phyloP scores from a whole-genome alignment of 2,113 vertebrate genomes.

The Apodemus speciosus region DNA sequence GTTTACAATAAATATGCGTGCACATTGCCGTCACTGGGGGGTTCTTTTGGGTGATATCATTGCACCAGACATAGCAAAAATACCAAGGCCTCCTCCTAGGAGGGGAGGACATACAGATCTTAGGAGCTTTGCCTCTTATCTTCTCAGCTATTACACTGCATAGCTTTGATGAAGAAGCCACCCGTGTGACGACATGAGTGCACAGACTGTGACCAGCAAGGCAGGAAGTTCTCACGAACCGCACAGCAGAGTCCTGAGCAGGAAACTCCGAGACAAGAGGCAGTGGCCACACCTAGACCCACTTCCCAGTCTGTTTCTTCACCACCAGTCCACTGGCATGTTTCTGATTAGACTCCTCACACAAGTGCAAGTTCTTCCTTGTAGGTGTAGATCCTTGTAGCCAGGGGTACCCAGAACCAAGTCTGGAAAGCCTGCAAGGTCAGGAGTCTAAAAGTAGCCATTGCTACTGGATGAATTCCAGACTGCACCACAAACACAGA shows the following conservation, averaged over 20 bases:
- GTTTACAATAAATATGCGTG: not conserved
- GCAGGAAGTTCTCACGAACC: conserved; percentile 83
- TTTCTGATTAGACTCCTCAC: not conserved
- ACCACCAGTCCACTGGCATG: not conserved
- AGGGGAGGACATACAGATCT: not conserved
- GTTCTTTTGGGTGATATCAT: not conserved
- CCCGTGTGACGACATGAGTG: conserved; percentile 90
- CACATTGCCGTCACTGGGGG: not conserved
- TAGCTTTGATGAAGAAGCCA: conserved; percentile 83
- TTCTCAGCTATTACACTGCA: conserved; percentile 87
- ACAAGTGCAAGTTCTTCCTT: not conserved
- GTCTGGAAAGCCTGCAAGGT: accelerated
- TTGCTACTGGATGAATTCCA: not conserved
- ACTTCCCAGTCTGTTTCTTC: not conserved
- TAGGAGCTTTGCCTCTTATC: conserved; percentile 80
- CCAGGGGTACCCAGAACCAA: not conserved
- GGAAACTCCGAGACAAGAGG: not conserved
- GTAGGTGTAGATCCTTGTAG: not conserved
- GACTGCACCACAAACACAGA: not conserved
- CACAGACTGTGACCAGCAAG: conserved; percentile 79
- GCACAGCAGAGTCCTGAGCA: conserved; percentile 68
- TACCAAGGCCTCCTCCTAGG: not conserved
- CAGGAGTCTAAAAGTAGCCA: not conserved
- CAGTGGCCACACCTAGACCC: not conserved
- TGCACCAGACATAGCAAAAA: not conserved